Conservation (phyloP, 92 coral and sea anemone genomes). For the Phenganax subtilis region DNA sequence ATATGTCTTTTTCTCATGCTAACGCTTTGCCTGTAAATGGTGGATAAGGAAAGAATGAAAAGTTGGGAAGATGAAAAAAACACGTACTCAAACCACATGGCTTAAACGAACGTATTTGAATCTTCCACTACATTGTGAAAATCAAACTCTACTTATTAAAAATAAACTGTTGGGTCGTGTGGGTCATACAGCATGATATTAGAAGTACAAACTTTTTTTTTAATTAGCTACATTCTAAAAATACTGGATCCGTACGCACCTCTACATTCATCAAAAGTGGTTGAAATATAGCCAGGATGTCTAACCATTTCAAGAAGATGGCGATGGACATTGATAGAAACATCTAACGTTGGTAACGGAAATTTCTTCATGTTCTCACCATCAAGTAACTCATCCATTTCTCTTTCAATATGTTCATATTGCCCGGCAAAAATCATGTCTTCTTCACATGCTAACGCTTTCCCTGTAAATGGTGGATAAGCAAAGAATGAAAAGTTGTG, state of each 20-base stretch:
- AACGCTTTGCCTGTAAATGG: conserved; percentile 19
- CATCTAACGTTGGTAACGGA: conserved; percentile 22
- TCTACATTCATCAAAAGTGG: conserved; percentile 23
- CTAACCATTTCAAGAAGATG: conserved; percentile 30
- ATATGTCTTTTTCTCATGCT: conserved; percentile 1
- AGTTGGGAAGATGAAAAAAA: no score
- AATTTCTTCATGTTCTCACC: conserved; percentile 16
- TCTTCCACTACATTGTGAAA: no score
- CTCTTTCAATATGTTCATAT: conserved; percentile 9
- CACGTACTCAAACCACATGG: no score
- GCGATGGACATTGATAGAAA: conserved; percentile 31
- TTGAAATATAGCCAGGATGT: conserved; percentile 34
- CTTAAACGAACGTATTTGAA: no score
- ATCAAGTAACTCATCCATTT: conserved; percentile 3
- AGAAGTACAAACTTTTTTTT: no score
- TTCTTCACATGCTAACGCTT: conserved; percentile 18
- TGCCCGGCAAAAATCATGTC: conserved; percentile 3
- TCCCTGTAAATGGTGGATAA: not conserved
- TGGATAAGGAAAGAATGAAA: no score
- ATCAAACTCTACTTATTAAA: no score
- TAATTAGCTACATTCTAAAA: no score
- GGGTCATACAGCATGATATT: no score
- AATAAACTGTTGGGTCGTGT: no score
- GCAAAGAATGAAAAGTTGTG: no score
- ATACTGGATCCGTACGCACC: not conserved